Percentiles rank a stretch among this genome's conserved stretches.
Conservation (phyloP, 2,797 vertebrate genomes). For the Gymnoscopelus microlampas region DNA sequence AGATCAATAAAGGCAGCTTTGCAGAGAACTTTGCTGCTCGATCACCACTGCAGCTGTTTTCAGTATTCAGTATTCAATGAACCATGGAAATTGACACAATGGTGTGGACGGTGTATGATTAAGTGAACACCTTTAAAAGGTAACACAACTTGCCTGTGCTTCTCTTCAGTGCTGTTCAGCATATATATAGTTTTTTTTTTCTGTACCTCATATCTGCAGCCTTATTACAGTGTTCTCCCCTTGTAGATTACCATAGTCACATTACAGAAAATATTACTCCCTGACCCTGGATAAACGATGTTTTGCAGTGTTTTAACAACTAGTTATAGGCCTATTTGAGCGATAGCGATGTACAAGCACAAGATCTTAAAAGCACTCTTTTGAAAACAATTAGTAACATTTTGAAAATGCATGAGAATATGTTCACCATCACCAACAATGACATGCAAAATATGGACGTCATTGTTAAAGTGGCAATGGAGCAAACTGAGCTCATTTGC, state of each 20-base stretch:
- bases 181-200: neutral
- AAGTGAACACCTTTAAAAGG: conserved; percentile 14
- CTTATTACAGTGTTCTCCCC: neutral
- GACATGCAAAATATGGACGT: no score
- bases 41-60: conserved; percentile 19
- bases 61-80: conserved; percentile 36
- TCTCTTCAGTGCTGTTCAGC: neutral
- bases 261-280: conserved; percentile 20
- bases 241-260: neutral
- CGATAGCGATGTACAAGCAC: no score
- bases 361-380: no score
- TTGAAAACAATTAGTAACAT: no score
- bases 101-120: conserved; percentile 16
- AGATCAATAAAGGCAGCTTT: conserved; percentile 42
- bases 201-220: neutral
- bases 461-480: no score
- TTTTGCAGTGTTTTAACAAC: conserved; percentile 15
- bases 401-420: no score
- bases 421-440: no score
- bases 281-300: conserved; percentile 49
- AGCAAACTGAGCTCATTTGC: conserved; percentile 57
- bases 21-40: conserved; percentile 31
- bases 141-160: neutral
- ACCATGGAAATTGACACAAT: conserved; percentile 29
- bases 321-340: no score